Percentiles rank a stretch among this genome's conserved stretches.
Evolutionary conservation across 1,140 invertebrate species (phyloP).

Genomic region (Holcopasites calliopsidis): DNA sequence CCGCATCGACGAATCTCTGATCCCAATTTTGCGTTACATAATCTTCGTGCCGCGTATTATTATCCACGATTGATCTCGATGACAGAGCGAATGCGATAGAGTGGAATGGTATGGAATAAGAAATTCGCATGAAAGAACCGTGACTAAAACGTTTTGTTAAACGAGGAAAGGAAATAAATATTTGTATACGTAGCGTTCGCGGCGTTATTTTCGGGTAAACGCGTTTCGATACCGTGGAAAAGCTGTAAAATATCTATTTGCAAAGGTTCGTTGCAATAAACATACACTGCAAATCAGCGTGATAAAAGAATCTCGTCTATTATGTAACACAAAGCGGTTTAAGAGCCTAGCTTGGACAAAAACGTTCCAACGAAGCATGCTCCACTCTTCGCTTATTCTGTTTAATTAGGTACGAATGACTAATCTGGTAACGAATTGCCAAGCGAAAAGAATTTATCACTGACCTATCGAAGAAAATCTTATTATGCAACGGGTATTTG

Average conservation of each 20-base stretch:
- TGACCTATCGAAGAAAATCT: conserved; percentile 24
- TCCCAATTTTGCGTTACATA: conserved; percentile 30
- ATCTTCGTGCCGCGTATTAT: conserved; percentile 18
- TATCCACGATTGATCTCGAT: conserved; percentile 20
- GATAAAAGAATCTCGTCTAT: not conserved
- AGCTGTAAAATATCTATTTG: not conserved
- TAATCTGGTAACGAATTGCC: not conserved
- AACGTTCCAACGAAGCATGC: not conserved
- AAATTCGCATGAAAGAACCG: not conserved
- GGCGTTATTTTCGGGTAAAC: too few relatives aligned
- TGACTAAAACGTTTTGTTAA: too few relatives aligned
- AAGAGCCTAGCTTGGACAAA: not conserved
- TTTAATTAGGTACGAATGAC: not conserved
- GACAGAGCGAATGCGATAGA: not conserved
- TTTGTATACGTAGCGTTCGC: too few relatives aligned
- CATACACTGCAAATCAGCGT: not conserved
- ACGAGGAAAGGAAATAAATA: not conserved
- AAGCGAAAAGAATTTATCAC: not conserved
- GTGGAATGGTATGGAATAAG: too few relatives aligned
- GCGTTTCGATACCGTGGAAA: not conserved
- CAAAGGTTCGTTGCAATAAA: not conserved
- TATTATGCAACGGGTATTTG: too few relatives aligned
- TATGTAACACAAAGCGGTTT: not conserved
- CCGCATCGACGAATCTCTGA: not conserved
- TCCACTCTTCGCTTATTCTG: too few relatives aligned